Conservation (phyloP, 2,113 vertebrate genomes). For the Ranitomeya imitator region DNA sequence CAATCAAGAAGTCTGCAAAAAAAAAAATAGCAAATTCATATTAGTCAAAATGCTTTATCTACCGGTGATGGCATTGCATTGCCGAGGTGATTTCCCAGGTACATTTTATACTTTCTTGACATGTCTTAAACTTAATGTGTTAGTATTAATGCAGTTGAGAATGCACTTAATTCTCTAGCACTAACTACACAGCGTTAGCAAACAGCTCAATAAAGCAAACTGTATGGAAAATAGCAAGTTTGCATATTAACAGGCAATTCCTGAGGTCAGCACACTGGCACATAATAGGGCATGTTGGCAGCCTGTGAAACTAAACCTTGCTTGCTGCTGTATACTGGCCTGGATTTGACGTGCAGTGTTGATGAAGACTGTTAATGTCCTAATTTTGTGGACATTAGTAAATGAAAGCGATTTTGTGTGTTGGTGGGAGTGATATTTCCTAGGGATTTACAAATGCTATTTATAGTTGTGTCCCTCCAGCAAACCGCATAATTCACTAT, state of each 20-base stretch:
- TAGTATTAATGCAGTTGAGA: background rate
- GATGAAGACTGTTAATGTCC: slow-evolving; percentile 17
- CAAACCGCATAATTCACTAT: slow-evolving; percentile 44
- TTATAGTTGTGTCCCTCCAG: slow-evolving; percentile 27
- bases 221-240: slow-evolving; percentile 9
- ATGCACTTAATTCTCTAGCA: background rate
- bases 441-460: slow-evolving; percentile 27
- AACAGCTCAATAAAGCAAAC: background rate
- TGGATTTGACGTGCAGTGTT: slow-evolving; percentile 11
- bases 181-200: background rate
- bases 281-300: slow-evolving; percentile 21
- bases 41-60: background rate
- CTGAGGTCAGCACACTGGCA: background rate
- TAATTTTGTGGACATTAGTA: slow-evolving; percentile 32
- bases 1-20: background rate
- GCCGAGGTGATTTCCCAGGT: background rate
- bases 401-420: slow-evolving; percentile 31
- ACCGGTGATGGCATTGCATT: background rate
- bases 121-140: background rate
- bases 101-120: background rate
- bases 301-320: background rate
- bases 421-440: background rate
- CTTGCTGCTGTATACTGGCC: background rate
- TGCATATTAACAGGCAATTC: background rate
- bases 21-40: background rate